phyloP scores from a whole-genome alignment of 2,888 invertebrate genomes.

The Charanyca ferruginea region DNA sequence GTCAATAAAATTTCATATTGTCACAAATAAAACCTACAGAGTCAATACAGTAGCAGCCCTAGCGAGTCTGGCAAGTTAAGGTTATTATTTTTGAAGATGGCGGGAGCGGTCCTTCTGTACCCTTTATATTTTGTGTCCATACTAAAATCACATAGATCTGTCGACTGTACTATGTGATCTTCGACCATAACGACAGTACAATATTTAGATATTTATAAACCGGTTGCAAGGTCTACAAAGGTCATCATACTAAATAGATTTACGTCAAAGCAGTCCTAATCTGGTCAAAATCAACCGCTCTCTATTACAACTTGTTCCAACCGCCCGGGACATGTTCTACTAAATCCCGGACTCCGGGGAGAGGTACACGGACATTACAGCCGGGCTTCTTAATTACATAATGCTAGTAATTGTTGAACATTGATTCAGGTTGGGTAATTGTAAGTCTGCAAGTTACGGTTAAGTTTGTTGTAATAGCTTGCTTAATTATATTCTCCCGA shows the following conservation, averaged over 20 bases:
- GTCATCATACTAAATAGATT: neutral
- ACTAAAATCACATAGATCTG: too few relatives aligned
- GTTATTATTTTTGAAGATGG: too few relatives aligned
- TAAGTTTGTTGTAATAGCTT: neutral
- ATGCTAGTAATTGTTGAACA: conserved; percentile 23
- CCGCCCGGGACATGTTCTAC: conserved; percentile 13
- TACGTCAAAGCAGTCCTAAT: neutral
- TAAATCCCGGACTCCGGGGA: conserved; percentile 12
- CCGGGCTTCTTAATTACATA: conserved; percentile 30
- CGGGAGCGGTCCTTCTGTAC: too few relatives aligned
- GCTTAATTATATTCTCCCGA: neutral
- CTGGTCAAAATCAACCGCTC: neutral
- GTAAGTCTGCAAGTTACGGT: neutral
- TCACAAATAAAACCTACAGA: too few relatives aligned
- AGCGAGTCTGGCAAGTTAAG: too few relatives aligned
- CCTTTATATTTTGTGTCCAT: too few relatives aligned
- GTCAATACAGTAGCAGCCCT: too few relatives aligned
- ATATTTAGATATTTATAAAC: too few relatives aligned
- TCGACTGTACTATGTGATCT: too few relatives aligned
- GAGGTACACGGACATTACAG: conserved; percentile 21
- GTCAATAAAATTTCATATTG: too few relatives aligned
- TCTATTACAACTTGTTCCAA: conserved; percentile 25
- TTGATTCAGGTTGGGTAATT: conserved; percentile 14
- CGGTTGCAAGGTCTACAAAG: neutral
- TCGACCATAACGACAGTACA: too few relatives aligned